Evolutionary conservation across 1,140 invertebrate genomes (phyloP).

Genomic region (Andrena cerasifolii): DNA sequence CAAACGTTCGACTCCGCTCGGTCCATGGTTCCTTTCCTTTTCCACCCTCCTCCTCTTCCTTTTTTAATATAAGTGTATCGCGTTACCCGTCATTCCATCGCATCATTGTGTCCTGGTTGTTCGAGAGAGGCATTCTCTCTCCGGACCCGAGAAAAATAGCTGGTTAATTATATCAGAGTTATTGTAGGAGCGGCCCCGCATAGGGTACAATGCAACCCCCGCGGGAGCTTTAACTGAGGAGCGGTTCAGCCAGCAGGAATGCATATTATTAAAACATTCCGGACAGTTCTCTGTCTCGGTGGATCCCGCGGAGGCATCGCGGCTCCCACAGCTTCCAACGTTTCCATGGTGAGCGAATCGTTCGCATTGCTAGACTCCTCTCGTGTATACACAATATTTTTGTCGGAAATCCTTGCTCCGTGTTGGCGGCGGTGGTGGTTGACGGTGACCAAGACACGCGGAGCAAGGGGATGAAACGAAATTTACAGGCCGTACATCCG

Average conservation of each 20-base stretch:
- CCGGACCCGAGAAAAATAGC: conserved; percentile 31
- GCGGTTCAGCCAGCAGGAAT: conserved; percentile 66
- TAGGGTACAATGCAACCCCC: conserved; percentile 22
- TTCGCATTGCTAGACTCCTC: conserved; percentile 71
- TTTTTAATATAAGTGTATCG: conserved; percentile 39
- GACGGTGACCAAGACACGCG: too few species aligned
- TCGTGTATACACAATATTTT: background rate
- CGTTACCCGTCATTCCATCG: conserved; percentile 20
- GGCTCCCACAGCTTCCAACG: conserved; percentile 72
- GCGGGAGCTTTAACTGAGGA: conserved; percentile 54
- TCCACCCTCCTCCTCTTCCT: background rate
- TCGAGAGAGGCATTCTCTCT: conserved; percentile 27
- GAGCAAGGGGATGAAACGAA: background rate
- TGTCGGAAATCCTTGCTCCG: background rate
- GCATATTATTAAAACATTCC: conserved; percentile 77
- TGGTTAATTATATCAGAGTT: conserved; percentile 47
- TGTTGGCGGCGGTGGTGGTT: too few species aligned
- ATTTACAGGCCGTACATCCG: background rate
- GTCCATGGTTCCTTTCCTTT: background rate
- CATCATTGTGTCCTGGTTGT: conserved; percentile 13
- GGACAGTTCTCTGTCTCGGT: conserved; percentile 54
- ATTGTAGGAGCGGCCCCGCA: background rate
- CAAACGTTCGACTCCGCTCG: conserved; percentile 19
- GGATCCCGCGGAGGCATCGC: conserved; percentile 8
- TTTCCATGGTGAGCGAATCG: conserved; percentile 71